phyloP scores from a whole-genome alignment of 2,888 invertebrate species.

The Drosophila percnosoma region DNA sequence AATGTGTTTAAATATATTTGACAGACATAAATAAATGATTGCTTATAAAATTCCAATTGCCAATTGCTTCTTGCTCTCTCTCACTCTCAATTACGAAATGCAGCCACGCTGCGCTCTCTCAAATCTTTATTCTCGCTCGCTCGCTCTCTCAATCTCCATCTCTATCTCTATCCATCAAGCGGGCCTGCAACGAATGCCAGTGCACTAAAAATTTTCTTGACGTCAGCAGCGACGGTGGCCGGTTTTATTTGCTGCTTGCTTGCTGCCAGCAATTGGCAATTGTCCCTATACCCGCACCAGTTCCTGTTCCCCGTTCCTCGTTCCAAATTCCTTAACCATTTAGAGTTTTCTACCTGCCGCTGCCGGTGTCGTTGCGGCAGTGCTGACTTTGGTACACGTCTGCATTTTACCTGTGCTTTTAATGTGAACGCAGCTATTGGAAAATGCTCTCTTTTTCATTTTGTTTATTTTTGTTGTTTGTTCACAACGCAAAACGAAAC shows the following conservation, averaged over 20 bases:
- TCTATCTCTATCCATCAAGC: slow-evolving; percentile 24
- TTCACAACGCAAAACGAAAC: slow-evolving; percentile 44
- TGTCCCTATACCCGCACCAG: slow-evolving; percentile 31
- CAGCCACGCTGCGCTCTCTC: slow-evolving; percentile 34
- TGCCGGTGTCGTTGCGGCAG: slow-evolving; percentile 24
- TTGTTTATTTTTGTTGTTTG: slow-evolving; percentile 20
- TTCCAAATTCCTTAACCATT: slow-evolving; percentile 36
- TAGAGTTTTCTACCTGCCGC: slow-evolving; percentile 56
- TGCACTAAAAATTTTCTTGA: slow-evolving; percentile 63
- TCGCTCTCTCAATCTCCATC: slow-evolving; percentile 19
- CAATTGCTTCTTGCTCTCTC: slow-evolving; percentile 16
- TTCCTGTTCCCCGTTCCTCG: slow-evolving; percentile 24
- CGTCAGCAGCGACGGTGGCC: slow-evolving; percentile 51
- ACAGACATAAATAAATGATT: slow-evolving; percentile 50
- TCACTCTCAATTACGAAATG: slow-evolving; percentile 56
- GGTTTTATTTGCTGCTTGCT: slow-evolving; percentile 40
- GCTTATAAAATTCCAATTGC: slow-evolving; percentile 59
- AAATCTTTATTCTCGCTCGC: slow-evolving; percentile 5
- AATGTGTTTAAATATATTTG: slow-evolving; percentile 47
- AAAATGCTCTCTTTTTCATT: slow-evolving; percentile 49
- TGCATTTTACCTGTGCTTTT: slow-evolving; percentile 56
- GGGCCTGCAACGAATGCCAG: slow-evolving; percentile 54
- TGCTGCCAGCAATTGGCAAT: slow-evolving; percentile 25
- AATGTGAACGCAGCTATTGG: slow-evolving; percentile 44
- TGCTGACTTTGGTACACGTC: slow-evolving; percentile 52